Evolutionary conservation across 2,113 vertebrate genomes (phyloP).

Genomic region (Solea solea): DNA sequence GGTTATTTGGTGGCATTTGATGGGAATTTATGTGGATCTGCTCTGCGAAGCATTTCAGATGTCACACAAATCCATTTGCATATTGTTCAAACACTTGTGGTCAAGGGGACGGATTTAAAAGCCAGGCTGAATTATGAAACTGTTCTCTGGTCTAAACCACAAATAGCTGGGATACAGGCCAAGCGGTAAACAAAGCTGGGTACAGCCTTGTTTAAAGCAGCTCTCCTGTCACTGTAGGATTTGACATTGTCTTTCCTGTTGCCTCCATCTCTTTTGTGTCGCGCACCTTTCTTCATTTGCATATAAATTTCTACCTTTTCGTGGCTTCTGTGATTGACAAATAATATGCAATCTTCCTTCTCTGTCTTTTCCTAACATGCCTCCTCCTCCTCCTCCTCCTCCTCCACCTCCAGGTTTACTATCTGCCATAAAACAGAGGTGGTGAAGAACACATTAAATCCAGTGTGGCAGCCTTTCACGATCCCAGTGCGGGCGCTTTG

Average conservation of each 20-base stretch:
- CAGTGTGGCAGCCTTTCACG: slow-evolving; percentile 77
- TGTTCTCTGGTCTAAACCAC: slow-evolving; percentile 40
- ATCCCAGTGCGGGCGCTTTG: slow-evolving; percentile 77
- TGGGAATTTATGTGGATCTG: slow-evolving; percentile 17
- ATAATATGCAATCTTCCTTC: slow-evolving; percentile 18
- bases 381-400: slow-evolving; percentile 4
- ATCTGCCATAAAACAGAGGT: slow-evolving; percentile 82
- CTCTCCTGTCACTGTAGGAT: slow-evolving; percentile 14
- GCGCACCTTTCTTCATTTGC: slow-evolving; percentile 26
- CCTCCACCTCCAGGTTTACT: slow-evolving; percentile 68
- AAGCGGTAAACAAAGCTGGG: slow-evolving; percentile 34
- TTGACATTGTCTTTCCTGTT: slow-evolving; percentile 17
- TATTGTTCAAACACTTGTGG: slow-evolving; percentile 30
- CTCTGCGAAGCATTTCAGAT: slow-evolving; percentile 34
- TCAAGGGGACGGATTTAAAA: slow-evolving; percentile 31
- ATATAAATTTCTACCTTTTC: slow-evolving; percentile 13
- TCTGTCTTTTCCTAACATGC: not conserved
- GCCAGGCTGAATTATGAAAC: slow-evolving; percentile 42
- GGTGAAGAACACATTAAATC: slow-evolving; percentile 80
- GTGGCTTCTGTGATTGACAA: slow-evolving; percentile 22
- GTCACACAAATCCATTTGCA: slow-evolving; percentile 45
- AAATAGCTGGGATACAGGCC: slow-evolving; percentile 43
- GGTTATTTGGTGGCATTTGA: slow-evolving; percentile 26
- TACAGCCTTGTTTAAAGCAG: slow-evolving; percentile 28
- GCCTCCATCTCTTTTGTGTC: not conserved